A percentile compares a stretch with the other conserved stretches of the same genome.
phyloP scores from a whole-genome alignment of 53 echinoderm and acorn worm species.

The Pentamera pediparva region DNA sequence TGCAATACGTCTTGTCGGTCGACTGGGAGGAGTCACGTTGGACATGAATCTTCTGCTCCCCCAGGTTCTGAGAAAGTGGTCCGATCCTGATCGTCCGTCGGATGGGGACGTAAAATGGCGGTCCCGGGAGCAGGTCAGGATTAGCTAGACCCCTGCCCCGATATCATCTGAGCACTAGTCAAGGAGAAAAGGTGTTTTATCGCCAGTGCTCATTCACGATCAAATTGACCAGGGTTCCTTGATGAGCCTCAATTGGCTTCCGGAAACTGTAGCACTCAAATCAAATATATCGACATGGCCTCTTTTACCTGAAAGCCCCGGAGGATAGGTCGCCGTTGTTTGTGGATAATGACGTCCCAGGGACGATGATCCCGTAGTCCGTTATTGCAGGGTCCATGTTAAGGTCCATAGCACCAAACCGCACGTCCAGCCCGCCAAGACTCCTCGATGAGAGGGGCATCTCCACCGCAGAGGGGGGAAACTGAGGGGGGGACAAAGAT shows the following conservation, averaged over 20 bases:
- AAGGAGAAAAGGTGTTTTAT: no score
- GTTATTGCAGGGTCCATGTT: conserved; percentile 76
- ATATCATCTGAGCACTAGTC: no score
- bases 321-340: conserved; percentile 59
- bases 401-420: conserved; percentile 97
- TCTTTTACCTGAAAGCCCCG: conserved; percentile 54
- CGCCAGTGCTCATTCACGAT: no score
- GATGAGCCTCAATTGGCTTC: not conserved
- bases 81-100: no score
- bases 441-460: conserved; percentile 89
- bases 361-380: conserved; percentile 59
- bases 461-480: conserved; percentile 98
- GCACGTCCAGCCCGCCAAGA: conserved; percentile 86
- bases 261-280: not conserved
- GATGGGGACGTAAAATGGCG: no score
- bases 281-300: not conserved
- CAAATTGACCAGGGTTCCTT: not conserved
- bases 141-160: no score
- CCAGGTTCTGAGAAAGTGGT: no score
- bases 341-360: conserved; percentile 49
- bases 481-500: conserved; percentile 44
- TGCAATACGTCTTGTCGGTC: no score
- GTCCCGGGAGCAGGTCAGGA: no score
- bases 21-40: no score
- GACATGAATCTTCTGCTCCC: no score